Percentiles rank a stretch among this genome's conserved stretches.
These are phyloP conservation scores for Musca vetustissima DNA, from an alignment of 1,140 invertebrate genomes.

Conservation along the genomic window DNA sequence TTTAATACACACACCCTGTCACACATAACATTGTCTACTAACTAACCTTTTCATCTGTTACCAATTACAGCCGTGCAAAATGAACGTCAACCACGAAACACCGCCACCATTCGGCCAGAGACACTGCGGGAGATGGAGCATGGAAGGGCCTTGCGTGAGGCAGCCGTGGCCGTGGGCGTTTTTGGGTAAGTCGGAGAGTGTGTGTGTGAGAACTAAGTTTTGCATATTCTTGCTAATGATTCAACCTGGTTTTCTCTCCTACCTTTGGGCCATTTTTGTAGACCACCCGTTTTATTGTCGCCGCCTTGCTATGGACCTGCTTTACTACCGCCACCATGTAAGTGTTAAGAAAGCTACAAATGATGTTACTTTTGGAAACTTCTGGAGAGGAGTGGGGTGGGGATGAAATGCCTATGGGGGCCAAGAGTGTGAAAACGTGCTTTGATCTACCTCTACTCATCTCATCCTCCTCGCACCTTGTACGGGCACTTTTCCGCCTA, in stretches of 20 bases:
- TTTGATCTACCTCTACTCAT: background rate
- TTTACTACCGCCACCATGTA: conserved; percentile 55
- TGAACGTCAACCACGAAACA: conserved; percentile 97
- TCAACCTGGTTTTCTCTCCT: background rate
- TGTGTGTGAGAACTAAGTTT: background rate
- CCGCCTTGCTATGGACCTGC: conserved; percentile 53
- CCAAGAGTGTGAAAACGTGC: background rate
- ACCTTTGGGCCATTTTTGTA: conserved; percentile 31
- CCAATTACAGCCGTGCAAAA: conserved; percentile 92
- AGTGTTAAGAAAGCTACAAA: conserved; percentile 33
- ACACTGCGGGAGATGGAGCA: conserved; percentile 91
- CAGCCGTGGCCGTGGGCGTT: conserved; percentile 89
- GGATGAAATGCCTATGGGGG: too few species aligned
- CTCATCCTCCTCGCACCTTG: background rate
- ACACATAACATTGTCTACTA: background rate
- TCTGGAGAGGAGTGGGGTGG: background rate
- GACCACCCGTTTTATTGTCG: conserved; percentile 54
- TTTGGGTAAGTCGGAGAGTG: conserved; percentile 76
- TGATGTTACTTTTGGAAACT: background rate
- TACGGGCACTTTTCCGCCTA: background rate
- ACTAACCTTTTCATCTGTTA: conserved; percentile 35
- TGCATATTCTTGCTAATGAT: background rate
- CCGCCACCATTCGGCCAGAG: conserved; percentile 95
- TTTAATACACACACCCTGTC: background rate
- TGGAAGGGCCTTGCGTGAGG: conserved; percentile 82